These are phyloP conservation scores for Halcyon malimbica DNA, from an alignment of 2,113 vertebrate genomes.

Conservation along the genomic window DNA sequence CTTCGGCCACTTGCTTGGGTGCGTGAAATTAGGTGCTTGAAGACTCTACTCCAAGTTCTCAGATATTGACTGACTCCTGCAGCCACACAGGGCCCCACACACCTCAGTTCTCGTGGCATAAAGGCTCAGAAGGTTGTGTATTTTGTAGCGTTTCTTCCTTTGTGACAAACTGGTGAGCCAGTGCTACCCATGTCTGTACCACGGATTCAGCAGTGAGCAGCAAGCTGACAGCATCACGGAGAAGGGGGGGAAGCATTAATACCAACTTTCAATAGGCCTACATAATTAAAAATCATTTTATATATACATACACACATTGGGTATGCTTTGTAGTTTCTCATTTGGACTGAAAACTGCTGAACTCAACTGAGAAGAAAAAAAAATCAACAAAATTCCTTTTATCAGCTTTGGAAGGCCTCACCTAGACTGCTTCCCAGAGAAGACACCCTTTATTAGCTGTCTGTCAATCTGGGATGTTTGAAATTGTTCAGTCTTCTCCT, in stretches of 20 bases:
- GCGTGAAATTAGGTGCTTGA: background rate
- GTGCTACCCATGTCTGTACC: background rate
- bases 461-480: background rate
- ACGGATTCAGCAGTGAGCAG: background rate
- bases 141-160: background rate
- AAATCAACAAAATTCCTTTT: background rate
- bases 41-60: fast-evolving
- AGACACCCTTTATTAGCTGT: background rate
- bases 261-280: background rate
- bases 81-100: background rate
- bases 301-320: fast-evolving
- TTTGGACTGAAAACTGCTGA: background rate
- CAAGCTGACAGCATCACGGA: background rate
- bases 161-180: background rate
- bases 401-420: background rate
- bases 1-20: background rate
- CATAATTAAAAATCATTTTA: background rate
- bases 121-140: background rate
- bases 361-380: background rate
- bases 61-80: background rate
- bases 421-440: background rate
- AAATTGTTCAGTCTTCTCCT: background rate
- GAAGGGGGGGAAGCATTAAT: background rate
- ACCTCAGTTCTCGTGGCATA: fast-evolving
- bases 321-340: background rate